Conservation (phyloP, 2,797 vertebrate species). For the Tokudaia muenninki region DNA sequence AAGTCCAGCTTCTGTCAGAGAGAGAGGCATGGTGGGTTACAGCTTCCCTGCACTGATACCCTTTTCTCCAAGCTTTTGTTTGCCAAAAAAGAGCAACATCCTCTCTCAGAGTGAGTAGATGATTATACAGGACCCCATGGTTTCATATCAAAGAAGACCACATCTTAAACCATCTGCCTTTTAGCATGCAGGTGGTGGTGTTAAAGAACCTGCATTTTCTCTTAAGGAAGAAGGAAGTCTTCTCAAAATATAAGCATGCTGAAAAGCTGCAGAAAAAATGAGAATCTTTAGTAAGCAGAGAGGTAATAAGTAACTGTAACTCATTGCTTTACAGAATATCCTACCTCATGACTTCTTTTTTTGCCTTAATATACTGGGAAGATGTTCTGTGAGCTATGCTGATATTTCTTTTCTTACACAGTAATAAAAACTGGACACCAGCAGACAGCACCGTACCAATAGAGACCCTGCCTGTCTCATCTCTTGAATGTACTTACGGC, state of each 20-base stretch:
- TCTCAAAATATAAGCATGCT: constrained; percentile 37
- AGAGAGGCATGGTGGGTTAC: constrained; percentile 43
- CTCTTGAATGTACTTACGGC: background rate
- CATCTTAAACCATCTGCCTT: constrained; percentile 72
- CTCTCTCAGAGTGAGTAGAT: constrained; percentile 72
- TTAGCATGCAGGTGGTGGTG: background rate
- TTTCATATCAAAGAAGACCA: constrained; percentile 79
- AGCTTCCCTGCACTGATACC: constrained; percentile 69
- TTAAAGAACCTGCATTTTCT: constrained; percentile 53
- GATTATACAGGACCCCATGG: constrained; percentile 81
- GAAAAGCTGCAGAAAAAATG: constrained; percentile 49
- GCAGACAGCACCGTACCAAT: background rate
- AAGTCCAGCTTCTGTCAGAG: constrained; percentile 9
- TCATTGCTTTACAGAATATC: background rate
- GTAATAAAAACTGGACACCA: background rate
- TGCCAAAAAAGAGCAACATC: constrained; percentile 65
- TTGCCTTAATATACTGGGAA: background rate
- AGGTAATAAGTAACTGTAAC: background rate
- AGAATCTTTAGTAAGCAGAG: constrained; percentile 43
- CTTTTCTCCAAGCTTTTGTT: constrained; percentile 77
- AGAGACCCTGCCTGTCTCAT: background rate
- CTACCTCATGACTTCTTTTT: constrained; percentile 13
- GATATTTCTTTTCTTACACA: background rate
- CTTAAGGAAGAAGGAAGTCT: background rate
- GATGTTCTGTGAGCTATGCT: constrained; percentile 10